Conservation (phyloP, 2,113 vertebrate species). For the Rallus limicola region DNA sequence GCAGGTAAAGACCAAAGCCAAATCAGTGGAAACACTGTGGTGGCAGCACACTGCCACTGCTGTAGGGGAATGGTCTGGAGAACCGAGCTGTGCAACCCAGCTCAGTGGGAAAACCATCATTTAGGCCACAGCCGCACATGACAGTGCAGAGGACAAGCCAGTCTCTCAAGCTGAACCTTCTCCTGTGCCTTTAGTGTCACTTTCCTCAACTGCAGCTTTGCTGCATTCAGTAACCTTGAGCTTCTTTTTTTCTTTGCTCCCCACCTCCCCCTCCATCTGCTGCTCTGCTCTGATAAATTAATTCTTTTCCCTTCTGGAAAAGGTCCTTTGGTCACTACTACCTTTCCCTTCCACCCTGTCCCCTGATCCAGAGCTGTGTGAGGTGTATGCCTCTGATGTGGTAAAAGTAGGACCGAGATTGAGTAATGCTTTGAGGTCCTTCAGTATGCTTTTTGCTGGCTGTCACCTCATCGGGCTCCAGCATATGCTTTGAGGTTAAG, state of each 20-base stretch:
- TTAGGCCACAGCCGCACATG: not conserved
- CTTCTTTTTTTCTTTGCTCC: too few relatives aligned
- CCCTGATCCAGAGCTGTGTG: not conserved
- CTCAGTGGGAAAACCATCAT: not conserved
- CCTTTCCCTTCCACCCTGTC: not conserved
- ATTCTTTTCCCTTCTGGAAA: not conserved
- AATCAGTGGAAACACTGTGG: rapidly evolving
- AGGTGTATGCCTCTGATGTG: slow-evolving; percentile 61
- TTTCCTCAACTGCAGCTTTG: not conserved
- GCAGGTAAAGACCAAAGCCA: not conserved
- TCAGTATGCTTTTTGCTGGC: slow-evolving; percentile 18
- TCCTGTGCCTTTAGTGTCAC: not conserved
- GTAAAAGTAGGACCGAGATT: not conserved
- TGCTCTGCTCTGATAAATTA: slow-evolving; percentile 7
- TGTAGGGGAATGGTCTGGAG: rapidly evolving
- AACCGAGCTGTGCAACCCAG: not conserved
- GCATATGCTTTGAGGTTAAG: slow-evolving; percentile 69
- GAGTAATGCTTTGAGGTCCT: slow-evolving; percentile 58
- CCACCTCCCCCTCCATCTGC: not conserved
- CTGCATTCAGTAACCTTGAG: not conserved
- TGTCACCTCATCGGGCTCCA: slow-evolving; percentile 70
- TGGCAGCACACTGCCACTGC: rapidly evolving
- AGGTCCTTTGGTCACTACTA: slow-evolving; percentile 1
- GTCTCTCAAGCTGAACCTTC: not conserved
- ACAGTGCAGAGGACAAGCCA: not conserved